Percentiles rank a stretch among this genome's conserved stretches.
phyloP scores from a whole-genome alignment of 2,797 vertebrate genomes.

The Setipinna tenuifilis region DNA sequence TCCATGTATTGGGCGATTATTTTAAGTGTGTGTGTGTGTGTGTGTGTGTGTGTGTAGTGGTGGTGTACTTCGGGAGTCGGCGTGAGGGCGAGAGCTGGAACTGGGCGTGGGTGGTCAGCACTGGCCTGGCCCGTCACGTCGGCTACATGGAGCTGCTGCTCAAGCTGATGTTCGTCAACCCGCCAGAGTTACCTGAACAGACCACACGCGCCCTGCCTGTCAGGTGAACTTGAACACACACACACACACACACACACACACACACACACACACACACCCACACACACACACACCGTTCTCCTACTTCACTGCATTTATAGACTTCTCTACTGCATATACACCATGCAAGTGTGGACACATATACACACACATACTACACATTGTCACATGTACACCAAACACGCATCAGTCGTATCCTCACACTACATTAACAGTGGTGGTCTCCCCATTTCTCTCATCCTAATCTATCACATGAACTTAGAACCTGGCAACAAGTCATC shows the following conservation, averaged over 20 bases:
- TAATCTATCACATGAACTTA: neutral
- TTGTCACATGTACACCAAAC: neutral
- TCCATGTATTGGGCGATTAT: neutral
- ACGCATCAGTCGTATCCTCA: neutral
- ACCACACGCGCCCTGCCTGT: slow-evolving; percentile 96
- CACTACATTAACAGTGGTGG: neutral
- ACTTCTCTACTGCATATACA: too few relatives aligned
- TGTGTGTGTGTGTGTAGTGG: slow-evolving; percentile 68
- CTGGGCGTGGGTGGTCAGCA: slow-evolving; percentile 96
- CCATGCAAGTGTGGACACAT: too few relatives aligned
- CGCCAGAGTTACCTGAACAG: slow-evolving; percentile 95
- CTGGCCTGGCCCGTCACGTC: slow-evolving; percentile 89
- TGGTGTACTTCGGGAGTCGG: slow-evolving; percentile 95
- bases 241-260: neutral
- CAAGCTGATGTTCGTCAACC: slow-evolving; percentile 97
- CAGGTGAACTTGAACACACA: slow-evolving; percentile 73
- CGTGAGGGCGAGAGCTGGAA: slow-evolving; percentile 95
- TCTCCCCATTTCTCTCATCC: neutral
- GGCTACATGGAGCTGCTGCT: slow-evolving; percentile 95
- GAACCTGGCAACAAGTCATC: neutral
- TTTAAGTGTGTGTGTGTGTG: neutral
- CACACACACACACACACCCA: too few relatives aligned
- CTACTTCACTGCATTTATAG: too few relatives aligned
- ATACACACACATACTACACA: too few relatives aligned
- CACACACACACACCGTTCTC: too few relatives aligned